These are phyloP conservation scores for Limosa lapponica DNA, from an alignment of 2,797 vertebrate species.

Conservation along the genomic window DNA sequence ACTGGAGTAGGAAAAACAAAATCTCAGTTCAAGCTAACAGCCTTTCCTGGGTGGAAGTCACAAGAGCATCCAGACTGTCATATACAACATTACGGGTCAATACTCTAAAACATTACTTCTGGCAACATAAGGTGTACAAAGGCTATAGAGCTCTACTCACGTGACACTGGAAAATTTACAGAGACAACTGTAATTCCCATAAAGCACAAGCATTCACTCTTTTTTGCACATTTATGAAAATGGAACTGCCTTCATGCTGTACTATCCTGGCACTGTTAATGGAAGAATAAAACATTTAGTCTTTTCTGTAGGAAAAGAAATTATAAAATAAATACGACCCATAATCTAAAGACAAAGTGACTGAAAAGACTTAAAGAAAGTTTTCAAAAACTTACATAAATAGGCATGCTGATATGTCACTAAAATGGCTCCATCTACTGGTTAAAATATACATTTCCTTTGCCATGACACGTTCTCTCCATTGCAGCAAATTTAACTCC, in stretches of 20 bases:
- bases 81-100: neutral
- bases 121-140: neutral
- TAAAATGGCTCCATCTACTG: slow-evolving; percentile 47
- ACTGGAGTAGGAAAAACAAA: neutral
- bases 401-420: neutral
- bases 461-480: fast-evolving
- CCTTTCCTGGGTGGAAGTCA: neutral
- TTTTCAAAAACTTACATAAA: neutral
- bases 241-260: neutral
- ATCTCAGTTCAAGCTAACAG: neutral
- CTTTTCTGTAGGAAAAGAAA: neutral
- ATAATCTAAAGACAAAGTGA: neutral
- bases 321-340: neutral
- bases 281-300: neutral
- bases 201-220: neutral
- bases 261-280: neutral
- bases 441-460: neutral
- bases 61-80: neutral
- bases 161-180: neutral
- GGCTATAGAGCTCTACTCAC: neutral
- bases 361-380: neutral
- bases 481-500: neutral
- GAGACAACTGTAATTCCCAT: neutral
- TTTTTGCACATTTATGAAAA: neutral
- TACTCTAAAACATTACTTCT: fast-evolving